Percentiles rank a stretch among this genome's conserved stretches.
Conservation (phyloP, 1,140 invertebrate species). For the Asbolus verrucosus region DNA sequence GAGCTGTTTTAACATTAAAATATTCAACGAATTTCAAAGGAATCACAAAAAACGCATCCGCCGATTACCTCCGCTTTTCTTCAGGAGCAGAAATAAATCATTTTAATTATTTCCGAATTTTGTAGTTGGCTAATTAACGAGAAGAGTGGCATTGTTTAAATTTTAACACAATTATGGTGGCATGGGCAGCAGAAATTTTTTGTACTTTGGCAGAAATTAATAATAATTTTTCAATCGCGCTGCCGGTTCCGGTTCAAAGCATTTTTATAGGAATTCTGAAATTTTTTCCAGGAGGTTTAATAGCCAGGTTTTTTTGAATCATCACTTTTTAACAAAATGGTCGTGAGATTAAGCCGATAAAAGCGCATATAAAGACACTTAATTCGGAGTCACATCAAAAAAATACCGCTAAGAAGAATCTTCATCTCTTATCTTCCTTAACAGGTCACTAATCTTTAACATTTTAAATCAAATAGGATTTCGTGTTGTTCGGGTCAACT, state of each 20-base stretch:
- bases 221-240: too few relatives aligned
- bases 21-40: not conserved
- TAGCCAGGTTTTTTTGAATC: too few relatives aligned
- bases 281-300: too few relatives aligned
- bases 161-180: too few relatives aligned
- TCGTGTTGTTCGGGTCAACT: conserved; percentile 3
- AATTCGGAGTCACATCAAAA: conserved; percentile 14
- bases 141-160: not conserved
- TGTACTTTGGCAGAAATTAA: too few relatives aligned
- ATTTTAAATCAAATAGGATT: conserved; percentile 35
- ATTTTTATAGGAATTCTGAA: not conserved
- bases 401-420: conserved; percentile 22
- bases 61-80: not conserved
- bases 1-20: not conserved
- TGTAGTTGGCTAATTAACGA: not conserved
- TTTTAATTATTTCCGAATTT: conserved; percentile 1
- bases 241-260: not conserved
- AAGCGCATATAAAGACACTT: conserved; percentile 16
- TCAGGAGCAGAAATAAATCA: too few relatives aligned
- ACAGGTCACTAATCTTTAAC: conserved; percentile 16
- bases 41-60: not conserved
- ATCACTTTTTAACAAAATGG: conserved; percentile 25
- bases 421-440: conserved; percentile 9
- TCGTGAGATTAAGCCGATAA: conserved; percentile 9
- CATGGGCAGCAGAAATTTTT: too few relatives aligned